These are phyloP conservation scores for Chiridota heheva DNA, from an alignment of 35 echinoderm and acorn worm genomes.

Conservation along the genomic window DNA sequence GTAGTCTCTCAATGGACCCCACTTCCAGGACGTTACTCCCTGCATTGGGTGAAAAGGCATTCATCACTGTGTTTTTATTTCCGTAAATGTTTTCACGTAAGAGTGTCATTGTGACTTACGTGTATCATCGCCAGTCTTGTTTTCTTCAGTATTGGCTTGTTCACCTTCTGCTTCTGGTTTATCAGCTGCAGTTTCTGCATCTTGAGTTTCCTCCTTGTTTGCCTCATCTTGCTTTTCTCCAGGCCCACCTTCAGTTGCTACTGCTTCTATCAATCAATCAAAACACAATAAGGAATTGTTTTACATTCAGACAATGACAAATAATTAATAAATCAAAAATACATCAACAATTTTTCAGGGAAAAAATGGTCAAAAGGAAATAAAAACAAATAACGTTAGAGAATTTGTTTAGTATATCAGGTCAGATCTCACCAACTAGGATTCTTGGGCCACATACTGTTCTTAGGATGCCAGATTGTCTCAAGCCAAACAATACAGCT, in stretches of 20 bases:
- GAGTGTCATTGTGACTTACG: too few species aligned
- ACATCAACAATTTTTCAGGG: neutral
- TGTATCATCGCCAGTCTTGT: neutral
- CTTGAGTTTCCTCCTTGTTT: neutral
- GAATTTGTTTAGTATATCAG: too few species aligned
- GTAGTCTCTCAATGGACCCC: neutral
- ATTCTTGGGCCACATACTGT: too few species aligned
- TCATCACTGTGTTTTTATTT: too few species aligned
- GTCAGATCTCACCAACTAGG: too few species aligned
- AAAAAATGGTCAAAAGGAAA: too few species aligned
- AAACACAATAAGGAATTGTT: neutral
- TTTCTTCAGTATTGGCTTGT: neutral
- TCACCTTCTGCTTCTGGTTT: neutral
- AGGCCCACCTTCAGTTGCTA: neutral
- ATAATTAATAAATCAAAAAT: neutral
- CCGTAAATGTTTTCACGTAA: too few species aligned
- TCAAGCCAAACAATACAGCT: too few species aligned
- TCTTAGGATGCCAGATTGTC: too few species aligned
- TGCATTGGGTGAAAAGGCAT: too few species aligned
- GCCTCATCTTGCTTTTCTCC: neutral
- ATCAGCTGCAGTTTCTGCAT: neutral
- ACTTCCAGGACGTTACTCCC: neutral
- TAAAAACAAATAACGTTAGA: too few species aligned
- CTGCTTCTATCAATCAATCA: neutral
- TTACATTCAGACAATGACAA: neutral